These are phyloP conservation scores for Cantharis flavilabris DNA, from an alignment of 2,888 invertebrate genomes.

Conservation along the genomic window DNA sequence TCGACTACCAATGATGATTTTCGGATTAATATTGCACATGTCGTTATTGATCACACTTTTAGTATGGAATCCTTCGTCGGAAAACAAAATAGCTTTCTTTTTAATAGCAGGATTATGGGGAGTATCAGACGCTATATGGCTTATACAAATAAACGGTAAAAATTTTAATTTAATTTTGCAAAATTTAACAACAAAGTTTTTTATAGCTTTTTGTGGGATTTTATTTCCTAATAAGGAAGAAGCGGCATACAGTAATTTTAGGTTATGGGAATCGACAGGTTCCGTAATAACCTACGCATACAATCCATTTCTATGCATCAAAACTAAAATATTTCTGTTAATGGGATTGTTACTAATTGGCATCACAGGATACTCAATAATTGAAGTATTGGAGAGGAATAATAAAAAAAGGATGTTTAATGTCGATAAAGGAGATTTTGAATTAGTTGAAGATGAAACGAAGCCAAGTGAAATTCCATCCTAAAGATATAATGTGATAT, in stretches of 20 bases:
- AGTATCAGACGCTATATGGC: constrained; percentile 86
- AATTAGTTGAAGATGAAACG: constrained; percentile 26
- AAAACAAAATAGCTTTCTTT: constrained; percentile 74
- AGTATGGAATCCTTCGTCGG: constrained; percentile 73
- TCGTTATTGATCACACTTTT: constrained; percentile 70
- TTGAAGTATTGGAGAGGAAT: constrained; percentile 64
- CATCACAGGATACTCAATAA: constrained; percentile 72
- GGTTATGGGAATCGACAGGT: constrained; percentile 90
- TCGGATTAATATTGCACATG: constrained; percentile 73
- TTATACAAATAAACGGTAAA: constrained; percentile 90
- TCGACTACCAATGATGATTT: constrained; percentile 75
- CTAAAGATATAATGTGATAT: not conserved
- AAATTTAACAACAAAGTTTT: not conserved
- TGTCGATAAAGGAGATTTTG: constrained; percentile 37
- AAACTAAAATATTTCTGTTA: constrained; percentile 71
- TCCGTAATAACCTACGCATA: constrained; percentile 84
- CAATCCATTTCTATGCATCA: constrained; percentile 77
- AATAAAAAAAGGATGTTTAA: constrained; percentile 49
- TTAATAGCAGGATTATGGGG: constrained; percentile 85
- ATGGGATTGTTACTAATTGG: constrained; percentile 72
- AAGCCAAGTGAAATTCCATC: not conserved
- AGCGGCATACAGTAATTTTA: constrained; percentile 90
- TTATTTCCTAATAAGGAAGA: constrained; percentile 84
- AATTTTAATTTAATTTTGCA: constrained; percentile 17
- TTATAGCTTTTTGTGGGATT: constrained; percentile 79